A percentile compares a stretch with the other conserved stretches of the same genome.
Evolutionary conservation across 1,140 invertebrate genomes (phyloP).

Genomic region (Bombus superbus): DNA sequence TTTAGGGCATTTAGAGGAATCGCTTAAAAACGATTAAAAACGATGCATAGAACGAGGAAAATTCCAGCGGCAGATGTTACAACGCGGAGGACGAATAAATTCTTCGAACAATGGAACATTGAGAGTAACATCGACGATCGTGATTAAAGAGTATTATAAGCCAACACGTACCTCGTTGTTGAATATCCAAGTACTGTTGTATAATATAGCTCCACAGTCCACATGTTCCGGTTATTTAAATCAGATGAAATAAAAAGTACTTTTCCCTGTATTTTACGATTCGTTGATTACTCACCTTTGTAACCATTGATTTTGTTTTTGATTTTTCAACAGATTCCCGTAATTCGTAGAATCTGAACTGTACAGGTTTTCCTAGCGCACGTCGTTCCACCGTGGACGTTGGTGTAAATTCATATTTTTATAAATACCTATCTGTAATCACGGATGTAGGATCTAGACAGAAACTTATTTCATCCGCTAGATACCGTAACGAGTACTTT

Average conservation of each 20-base stretch:
- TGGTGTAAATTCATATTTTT: no score
- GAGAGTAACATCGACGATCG: slow-evolving; percentile 3
- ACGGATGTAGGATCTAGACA: no score
- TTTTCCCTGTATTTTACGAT: not conserved
- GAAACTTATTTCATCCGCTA: no score
- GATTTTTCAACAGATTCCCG: not conserved
- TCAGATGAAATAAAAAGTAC: slow-evolving; percentile 56
- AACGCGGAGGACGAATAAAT: not conserved
- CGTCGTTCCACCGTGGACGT: no score
- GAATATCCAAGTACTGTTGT: slow-evolving; percentile 30
- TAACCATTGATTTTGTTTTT: not conserved
- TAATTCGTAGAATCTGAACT: no score
- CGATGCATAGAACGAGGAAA: not conserved
- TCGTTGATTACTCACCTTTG: not conserved
- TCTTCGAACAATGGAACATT: not conserved
- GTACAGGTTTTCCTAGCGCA: no score
- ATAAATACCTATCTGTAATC: no score
- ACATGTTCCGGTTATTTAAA: slow-evolving; percentile 43
- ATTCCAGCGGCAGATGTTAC: no score
- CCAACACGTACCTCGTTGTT: slow-evolving; percentile 8
- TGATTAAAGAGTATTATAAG: slow-evolving; percentile 8
- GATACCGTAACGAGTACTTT: no score
- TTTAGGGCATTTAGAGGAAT: not conserved
- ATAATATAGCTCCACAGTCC: slow-evolving; percentile 22
- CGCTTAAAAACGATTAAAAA: not conserved